Conservation (phyloP, 1,140 invertebrate species). For the Eumeta japonica region DNA sequence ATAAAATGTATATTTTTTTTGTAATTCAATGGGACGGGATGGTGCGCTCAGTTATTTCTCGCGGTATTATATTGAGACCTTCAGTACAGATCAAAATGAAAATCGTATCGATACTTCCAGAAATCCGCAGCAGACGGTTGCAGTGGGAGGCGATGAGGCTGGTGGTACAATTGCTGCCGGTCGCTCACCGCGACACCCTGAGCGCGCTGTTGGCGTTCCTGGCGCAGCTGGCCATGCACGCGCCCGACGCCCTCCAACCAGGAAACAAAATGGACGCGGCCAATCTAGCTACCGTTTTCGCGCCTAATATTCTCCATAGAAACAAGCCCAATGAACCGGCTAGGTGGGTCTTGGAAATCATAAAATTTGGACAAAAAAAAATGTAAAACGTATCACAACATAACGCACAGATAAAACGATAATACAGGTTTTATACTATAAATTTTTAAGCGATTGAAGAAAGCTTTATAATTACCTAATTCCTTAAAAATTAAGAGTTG, state of each 20-base stretch:
- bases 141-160: slow-evolving; percentile 82
- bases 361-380: too few species aligned
- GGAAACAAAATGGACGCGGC: slow-evolving; percentile 94
- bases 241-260: slow-evolving; percentile 65
- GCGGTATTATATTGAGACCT: too few species aligned
- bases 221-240: slow-evolving; percentile 72
- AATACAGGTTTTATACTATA: too few species aligned
- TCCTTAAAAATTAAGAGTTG: too few species aligned
- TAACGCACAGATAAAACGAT: too few species aligned
- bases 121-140: slow-evolving; percentile 75
- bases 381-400: too few species aligned
- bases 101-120: slow-evolving; percentile 43
- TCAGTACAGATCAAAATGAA: too few species aligned
- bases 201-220: slow-evolving; percentile 80
- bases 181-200: slow-evolving; percentile 85
- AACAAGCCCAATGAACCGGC: slow-evolving; percentile 64
- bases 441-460: too few species aligned
- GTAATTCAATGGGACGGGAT: too few species aligned
- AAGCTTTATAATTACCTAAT: too few species aligned
- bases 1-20: too few species aligned
- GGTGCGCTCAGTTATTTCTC: too few species aligned
- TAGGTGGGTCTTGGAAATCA: slow-evolving; percentile 45
- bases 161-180: slow-evolving; percentile 80
- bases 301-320: slow-evolving; percentile 87
- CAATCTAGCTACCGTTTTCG: slow-evolving; percentile 90